Base-by-base conservation (phyloP, 2,113 vertebrate species). In the Fregata magnificens region DNA sequence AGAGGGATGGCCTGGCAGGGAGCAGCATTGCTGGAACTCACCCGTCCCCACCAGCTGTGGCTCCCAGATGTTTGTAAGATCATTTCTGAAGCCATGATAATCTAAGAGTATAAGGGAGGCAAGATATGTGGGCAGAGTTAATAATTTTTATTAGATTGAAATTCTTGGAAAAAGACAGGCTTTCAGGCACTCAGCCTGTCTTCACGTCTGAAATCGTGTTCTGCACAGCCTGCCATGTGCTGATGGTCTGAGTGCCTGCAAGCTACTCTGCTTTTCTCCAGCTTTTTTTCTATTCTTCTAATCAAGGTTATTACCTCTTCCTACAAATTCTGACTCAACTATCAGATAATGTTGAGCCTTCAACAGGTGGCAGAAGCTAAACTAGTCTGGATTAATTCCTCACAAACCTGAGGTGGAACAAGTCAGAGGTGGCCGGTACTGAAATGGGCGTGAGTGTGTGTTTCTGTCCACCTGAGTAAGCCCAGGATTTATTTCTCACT, bases 1-100 rank as follows among this genome's bases (percentile, higher is more conserved):
- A 97, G 63, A 90, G 82, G 71, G 89, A 36, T 66, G 40, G 73
- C 53, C 88, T 94, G 94, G 95, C 90, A 96, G 42, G 72, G 24
- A 76, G 45, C 20, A 90, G 55, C 19, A 18, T 50, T 83, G 94
- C 83, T 93, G 95, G 52, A 77, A 82, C 82, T 94, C 74, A 29
- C 59, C 44, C 34, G 0, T 62, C 40, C 36, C 65, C 5, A 15
- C 78, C 74, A 90, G 66, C 2, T 6, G 66, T 69, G 49, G 28
- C 66, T 93, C 62, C 50, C 84, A 91, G 45, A 93, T 85, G 36
- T 61, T 89, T 80, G 55, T 36, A 42, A 65, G 17, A 59, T 44
- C 49, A 63, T 80, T 80, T 88, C 52, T 88, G 78, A 91, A 88
- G 34, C 74, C 62, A 31, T 38, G 34, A n/a, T 32, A 40, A 11